Evolutionary conservation across 53 echinoderm and acorn worm genomes (phyloP).

Genomic region (Echinarachnius parma): DNA sequence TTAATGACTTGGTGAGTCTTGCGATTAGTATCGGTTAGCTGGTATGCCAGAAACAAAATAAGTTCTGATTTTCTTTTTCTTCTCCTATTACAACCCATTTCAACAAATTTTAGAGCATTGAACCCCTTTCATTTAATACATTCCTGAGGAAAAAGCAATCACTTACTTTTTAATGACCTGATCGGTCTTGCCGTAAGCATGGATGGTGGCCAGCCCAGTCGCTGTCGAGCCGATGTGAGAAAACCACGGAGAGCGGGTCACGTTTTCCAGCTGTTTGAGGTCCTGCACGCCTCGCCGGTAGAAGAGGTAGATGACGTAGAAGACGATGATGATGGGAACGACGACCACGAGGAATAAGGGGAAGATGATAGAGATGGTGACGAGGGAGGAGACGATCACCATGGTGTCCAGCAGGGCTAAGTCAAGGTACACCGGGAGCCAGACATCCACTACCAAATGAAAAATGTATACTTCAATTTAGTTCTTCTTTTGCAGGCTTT

Average conservation of each 20-base stretch:
- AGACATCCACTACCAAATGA: constrained; percentile 63
- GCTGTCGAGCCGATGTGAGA: constrained; percentile 85
- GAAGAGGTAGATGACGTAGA: constrained; percentile 61
- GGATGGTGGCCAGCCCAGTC: constrained; percentile 77
- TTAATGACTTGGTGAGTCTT: too few relatives aligned
- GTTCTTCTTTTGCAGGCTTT: too few relatives aligned
- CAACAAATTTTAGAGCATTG: too few relatives aligned
- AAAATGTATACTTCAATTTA: too few relatives aligned
- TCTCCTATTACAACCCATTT: too few relatives aligned
- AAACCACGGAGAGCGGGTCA: constrained; percentile 86
- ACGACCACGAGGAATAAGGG: constrained; percentile 67
- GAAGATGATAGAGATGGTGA: constrained; percentile 69
- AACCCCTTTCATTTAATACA: too few relatives aligned
- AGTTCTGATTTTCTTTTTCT: too few relatives aligned
- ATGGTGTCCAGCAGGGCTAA: constrained; percentile 58
- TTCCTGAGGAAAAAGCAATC: too few relatives aligned
- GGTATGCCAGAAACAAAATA: too few relatives aligned
- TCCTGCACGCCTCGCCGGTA: constrained; percentile 77
- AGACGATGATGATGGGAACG: constrained; percentile 56
- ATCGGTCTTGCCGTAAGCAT: constrained; percentile 76
- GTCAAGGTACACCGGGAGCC: constrained; percentile 75
- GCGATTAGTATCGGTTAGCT: too few relatives aligned
- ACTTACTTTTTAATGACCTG: constrained; percentile 68
- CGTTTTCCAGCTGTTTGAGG: constrained; percentile 80
- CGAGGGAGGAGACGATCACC: constrained; percentile 59